phyloP scores from a whole-genome alignment of 2,888 invertebrate genomes.

The Nomada flava region DNA sequence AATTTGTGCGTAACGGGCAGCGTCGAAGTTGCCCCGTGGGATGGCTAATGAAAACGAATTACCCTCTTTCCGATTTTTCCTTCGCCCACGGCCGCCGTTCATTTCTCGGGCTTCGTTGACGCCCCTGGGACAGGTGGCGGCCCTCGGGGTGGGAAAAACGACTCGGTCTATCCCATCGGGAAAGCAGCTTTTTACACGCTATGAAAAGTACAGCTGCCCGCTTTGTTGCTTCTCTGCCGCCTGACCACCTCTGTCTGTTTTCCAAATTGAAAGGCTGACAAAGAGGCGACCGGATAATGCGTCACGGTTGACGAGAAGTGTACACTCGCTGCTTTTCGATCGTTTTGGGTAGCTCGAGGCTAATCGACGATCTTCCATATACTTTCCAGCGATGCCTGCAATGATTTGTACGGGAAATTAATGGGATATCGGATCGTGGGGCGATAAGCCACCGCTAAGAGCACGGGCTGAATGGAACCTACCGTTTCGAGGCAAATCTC shows the following conservation, averaged over 20 bases:
- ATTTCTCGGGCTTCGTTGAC: constrained; percentile 53
- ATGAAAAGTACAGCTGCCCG: constrained; percentile 31
- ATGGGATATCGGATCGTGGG: not conserved
- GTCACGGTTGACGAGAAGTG: not conserved
- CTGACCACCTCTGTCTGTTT: constrained; percentile 18
- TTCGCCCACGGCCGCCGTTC: constrained; percentile 25
- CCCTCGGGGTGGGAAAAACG: not conserved
- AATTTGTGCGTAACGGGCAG: constrained; percentile 67
- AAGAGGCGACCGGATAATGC: constrained; percentile 19
- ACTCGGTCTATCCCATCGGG: constrained; percentile 39
- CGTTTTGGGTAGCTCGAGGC: too few relatives aligned
- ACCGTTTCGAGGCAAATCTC: too few relatives aligned
- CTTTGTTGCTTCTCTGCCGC: constrained; percentile 4
- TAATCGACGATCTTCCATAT: too few relatives aligned
- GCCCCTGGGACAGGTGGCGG: constrained; percentile 55
- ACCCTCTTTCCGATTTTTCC: constrained; percentile 65
- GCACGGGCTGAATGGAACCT: too few relatives aligned
- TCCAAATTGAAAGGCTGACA: constrained; percentile 58
- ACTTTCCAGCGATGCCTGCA: not conserved
- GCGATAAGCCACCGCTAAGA: not conserved
- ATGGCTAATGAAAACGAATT: constrained; percentile 72
- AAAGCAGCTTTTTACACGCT: constrained; percentile 33
- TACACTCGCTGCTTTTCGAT: constrained; percentile 13
- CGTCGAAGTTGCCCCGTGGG: constrained; percentile 64
- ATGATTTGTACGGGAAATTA: not conserved